Base-by-base conservation (phyloP, 2,797 vertebrate species). In the Bucorvus abyssinicus region DNA sequence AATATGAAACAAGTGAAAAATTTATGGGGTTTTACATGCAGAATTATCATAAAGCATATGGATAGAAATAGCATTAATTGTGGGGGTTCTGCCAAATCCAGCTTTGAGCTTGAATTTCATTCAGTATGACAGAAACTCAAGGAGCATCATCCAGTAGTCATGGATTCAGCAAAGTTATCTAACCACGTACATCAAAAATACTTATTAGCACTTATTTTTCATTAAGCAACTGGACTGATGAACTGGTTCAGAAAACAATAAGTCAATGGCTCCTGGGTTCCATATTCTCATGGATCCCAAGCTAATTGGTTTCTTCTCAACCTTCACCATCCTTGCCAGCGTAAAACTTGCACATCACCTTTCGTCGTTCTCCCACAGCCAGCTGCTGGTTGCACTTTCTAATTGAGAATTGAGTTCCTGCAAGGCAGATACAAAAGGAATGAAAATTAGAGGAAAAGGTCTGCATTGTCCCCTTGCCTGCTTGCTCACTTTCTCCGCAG, bases 121-220 rank as follows among this genome's bases (percentile, higher is more conserved):
- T 63, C 45, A n/a, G 4, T 60, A 18, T 22, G 20, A 44, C 26
- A 80, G 16, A 89, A 61, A 47, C 57, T 90, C 29, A 65, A 23
- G 7, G 8, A 68, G 4, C 12, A 53, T 32, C 10, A 73, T 79
- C 17, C 42, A 53, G 17, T 73, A 73, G 47, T 42, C 44, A 79
- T 0, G 0, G 11, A 65, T 91, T 89, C 50, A 36, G 22, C 30
- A 82, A 82, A 78, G 32, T 73, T 38, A 42, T 0, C 0, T 67
- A 61, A 84, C 38, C 8, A 21, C 5, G 12, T 40, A 50, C 14
- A 17, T 79, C 29, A 61, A 61, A 40, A 40, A 40, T 40, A 40
- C 38, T 40, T 40, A 10, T 40, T 40, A 40, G 38, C 38, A 40
- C 38, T 87, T 55, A 22, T 59, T 34, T 81, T 82, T 76, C 55